Base-by-base conservation (phyloP, 2,888 invertebrate genomes). In the Epirrhoe tristata region DNA sequence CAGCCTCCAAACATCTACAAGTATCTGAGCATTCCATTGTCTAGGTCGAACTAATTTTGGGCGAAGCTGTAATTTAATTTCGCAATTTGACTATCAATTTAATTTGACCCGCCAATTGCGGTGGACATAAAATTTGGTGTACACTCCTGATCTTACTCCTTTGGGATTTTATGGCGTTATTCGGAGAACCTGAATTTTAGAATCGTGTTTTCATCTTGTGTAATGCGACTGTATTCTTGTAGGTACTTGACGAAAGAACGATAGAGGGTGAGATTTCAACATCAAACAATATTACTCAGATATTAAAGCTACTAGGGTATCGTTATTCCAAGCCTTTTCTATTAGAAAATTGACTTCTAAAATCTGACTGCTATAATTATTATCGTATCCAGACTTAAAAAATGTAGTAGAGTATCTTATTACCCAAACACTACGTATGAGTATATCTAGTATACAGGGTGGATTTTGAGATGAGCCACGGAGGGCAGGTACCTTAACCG, bases 1-100 rank as follows among this genome's bases (percentile, higher is more conserved):
- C 86, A 77, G 74, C 79, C 58, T 59, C 77, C 81, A 34, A 81
- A 83, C 82, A 88, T 86, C 85, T 85, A 87, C 89, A 91, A 91
- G 90, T 91, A 91, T 92, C 91, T 89, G 87, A 91, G 84, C 87
- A 86, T 79, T 79, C 81, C 83, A 89, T 91, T 92, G 92, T 91
- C 87, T 87, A 89, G 90, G 90, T 90, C 89, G 86, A 91, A 90
- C 91, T 90, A 90, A 91, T 91, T 90, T 86, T 85, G 84, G 81
- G 78, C 81, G 83, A 81, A 82, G 79, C 81, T 81, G 85, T 89
- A 88, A 90, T 91, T 89, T 86, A 87, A 90, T 90, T 90, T 87
- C 81, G 79, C 85, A 85, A 87, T 85, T 67, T 66, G 66, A 74
- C 69, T 73, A 74, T 68, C 69, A 70, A 63, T 74, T 67, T 74